Evolutionary conservation across 2,797 vertebrate species (phyloP).

Genomic region (Cygnus olor): DNA sequence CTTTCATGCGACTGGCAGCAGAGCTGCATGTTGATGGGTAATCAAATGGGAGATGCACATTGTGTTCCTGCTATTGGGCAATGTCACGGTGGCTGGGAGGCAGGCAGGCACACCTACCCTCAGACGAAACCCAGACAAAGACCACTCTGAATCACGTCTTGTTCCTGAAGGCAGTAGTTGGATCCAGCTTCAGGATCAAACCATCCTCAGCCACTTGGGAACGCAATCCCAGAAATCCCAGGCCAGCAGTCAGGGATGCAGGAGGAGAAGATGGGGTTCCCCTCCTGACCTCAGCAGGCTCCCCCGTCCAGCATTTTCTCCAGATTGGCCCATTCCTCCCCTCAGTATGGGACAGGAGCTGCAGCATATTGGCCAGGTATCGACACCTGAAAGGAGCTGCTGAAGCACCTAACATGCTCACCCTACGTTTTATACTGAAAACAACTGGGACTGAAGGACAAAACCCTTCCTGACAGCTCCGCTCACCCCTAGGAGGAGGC

Average conservation of each 20-base stretch:
- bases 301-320: not conserved
- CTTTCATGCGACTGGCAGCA: not conserved
- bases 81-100: rapidly evolving
- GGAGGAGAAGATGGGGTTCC: not conserved
- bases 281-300: not conserved
- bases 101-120: not conserved
- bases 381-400: not conserved
- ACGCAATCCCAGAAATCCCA: not conserved
- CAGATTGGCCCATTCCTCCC: too few species aligned
- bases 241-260: not conserved
- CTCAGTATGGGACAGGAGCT: not conserved
- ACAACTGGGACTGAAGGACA: not conserved
- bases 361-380: not conserved
- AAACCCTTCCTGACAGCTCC: not conserved
- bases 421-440: not conserved
- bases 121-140: not conserved
- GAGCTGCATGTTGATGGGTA: not conserved
- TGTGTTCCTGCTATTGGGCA: not conserved
- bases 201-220: not conserved
- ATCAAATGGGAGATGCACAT: not conserved
- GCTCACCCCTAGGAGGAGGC: not conserved
- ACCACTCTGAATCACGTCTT: not conserved
- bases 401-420: not conserved
- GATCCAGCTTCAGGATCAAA: not conserved
- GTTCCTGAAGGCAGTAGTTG: not conserved